Evolutionary conservation across 2,888 invertebrate species (phyloP).

Genomic region (Perithous albicinctus): DNA sequence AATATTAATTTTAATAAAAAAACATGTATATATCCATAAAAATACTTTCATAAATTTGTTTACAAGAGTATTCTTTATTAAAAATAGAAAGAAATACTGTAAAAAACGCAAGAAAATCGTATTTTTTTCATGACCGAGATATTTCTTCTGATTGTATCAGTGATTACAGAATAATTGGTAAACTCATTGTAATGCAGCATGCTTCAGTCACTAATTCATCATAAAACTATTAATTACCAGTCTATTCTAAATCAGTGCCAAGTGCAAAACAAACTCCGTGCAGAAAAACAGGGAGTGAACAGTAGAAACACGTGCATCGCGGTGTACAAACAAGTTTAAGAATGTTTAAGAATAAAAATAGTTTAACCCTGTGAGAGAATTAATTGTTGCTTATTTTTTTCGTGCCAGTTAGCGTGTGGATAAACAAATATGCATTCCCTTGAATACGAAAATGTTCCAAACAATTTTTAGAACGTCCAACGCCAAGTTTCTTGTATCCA

Average conservation of each 20-base stretch:
- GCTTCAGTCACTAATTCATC: constrained; percentile 32
- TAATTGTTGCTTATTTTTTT: constrained; percentile 29
- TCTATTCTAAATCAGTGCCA: constrained; percentile 53
- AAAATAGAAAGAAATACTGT: background rate
- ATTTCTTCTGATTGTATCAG: background rate
- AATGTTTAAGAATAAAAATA: background rate
- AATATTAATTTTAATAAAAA: no score
- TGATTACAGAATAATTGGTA: constrained; percentile 23
- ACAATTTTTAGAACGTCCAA: constrained; percentile 28
- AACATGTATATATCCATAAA: no score
- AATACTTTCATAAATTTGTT: no score
- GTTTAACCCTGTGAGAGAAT: constrained; percentile 3
- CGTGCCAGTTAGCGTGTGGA: constrained; percentile 59
- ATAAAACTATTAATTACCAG: constrained; percentile 5
- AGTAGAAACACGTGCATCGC: constrained; percentile 56
- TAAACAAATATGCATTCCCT: constrained; percentile 35
- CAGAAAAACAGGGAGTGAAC: constrained; percentile 32
- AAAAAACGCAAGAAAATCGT: background rate
- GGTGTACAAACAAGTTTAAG: constrained; percentile 17
- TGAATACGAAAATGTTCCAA: constrained; percentile 52
- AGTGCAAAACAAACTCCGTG: constrained; percentile 60
- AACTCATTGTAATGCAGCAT: constrained; percentile 51
- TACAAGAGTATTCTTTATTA: no score
- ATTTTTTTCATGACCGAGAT: no score
- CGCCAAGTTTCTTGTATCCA: constrained; percentile 48